Evolutionary conservation across 2,888 invertebrate species (phyloP).

Genomic region (Caenorhabditis sp.): DNA sequence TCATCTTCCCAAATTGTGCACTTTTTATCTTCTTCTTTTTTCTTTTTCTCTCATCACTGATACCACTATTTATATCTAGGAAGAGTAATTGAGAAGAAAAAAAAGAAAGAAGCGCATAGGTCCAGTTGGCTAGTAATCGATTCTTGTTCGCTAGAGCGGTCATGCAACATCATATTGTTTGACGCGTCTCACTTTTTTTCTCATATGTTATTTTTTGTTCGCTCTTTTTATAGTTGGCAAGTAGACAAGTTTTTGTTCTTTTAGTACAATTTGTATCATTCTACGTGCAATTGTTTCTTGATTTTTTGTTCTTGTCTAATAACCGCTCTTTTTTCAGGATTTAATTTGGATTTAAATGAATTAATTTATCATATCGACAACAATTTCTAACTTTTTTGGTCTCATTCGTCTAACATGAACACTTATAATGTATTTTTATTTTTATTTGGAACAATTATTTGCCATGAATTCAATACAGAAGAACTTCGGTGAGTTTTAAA

Average conservation of each 20-base stretch:
- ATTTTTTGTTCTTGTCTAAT: not conserved
- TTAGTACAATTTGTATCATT: too few species aligned
- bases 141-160: not conserved
- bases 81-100: not conserved
- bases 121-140: not conserved
- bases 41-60: not conserved
- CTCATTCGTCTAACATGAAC: not conserved
- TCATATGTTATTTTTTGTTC: not conserved
- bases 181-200: not conserved
- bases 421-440: constrained; percentile 3
- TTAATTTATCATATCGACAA: not conserved
- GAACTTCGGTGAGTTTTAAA: constrained; percentile 15
- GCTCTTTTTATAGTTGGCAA: too few species aligned
- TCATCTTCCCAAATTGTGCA: too few species aligned
- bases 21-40: not conserved
- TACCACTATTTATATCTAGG: not conserved
- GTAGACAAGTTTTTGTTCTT: too few species aligned
- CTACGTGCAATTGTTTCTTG: not conserved
- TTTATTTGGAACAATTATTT: constrained; percentile 5
- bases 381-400: not conserved
- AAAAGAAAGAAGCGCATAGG: not conserved
- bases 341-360: not conserved
- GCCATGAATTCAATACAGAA: constrained; percentile 13
- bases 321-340: not conserved
- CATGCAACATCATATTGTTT: not conserved